Conservation (phyloP, 1,140 invertebrate genomes). For the Meloidogyne chitwoodi region DNA sequence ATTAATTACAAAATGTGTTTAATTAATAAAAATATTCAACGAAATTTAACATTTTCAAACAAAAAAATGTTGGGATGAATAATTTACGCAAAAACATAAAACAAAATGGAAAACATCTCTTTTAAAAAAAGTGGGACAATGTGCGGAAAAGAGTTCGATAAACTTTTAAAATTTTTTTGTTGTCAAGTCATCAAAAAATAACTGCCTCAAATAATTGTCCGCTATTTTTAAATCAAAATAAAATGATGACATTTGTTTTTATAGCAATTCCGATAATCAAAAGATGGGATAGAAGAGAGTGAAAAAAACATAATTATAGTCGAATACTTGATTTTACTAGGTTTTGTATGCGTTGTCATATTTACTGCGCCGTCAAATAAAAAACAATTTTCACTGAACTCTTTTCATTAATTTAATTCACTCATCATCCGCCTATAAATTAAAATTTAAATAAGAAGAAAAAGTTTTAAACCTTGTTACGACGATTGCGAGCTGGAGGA, state of each 20-base stretch:
- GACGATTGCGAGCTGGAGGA: constrained; percentile 11
- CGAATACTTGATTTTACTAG: background rate
- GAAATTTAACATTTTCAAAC: background rate
- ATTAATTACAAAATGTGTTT: background rate
- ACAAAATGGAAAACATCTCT: background rate
- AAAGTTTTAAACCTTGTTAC: background rate
- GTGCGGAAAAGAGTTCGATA: background rate
- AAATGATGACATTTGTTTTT: background rate
- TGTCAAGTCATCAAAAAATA: background rate
- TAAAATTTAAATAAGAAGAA: background rate
- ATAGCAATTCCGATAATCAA: background rate
- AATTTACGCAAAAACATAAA: background rate
- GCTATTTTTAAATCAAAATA: background rate
- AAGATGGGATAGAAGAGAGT: background rate
- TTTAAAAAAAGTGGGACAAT: background rate
- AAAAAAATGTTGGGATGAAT: background rate
- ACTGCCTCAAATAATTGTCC: background rate
- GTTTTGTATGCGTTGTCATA: background rate
- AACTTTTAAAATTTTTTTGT: background rate
- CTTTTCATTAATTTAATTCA: background rate
- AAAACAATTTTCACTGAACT: background rate
- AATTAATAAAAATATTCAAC: background rate
- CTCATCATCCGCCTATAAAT: background rate
- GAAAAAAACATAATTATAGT: background rate
- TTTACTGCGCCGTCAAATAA: background rate